phyloP scores from a whole-genome alignment of 2,888 invertebrate species.

The Andrena bucephala region DNA sequence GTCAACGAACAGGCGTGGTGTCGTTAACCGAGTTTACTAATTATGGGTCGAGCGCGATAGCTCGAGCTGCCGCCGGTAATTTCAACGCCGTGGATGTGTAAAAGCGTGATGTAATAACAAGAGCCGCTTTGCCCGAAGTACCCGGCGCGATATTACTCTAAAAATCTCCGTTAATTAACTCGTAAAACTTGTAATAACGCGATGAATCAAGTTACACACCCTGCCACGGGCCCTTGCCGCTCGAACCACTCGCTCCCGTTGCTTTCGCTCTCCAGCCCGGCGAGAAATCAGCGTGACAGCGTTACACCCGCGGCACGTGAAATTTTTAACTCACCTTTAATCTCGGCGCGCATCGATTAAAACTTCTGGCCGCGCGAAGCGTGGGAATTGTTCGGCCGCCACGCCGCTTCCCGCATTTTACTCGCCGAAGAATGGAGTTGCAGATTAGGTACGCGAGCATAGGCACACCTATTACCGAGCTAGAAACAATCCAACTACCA shows the following conservation, averaged over 20 bases:
- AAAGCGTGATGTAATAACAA: slow-evolving; percentile 68
- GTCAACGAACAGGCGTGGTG: slow-evolving; percentile 56
- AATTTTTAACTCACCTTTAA: slow-evolving; percentile 43
- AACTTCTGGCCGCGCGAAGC: slow-evolving; percentile 5
- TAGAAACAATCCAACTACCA: not conserved
- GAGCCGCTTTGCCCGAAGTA: slow-evolving; percentile 64
- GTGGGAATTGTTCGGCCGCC: slow-evolving; percentile 4
- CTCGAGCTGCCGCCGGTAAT: slow-evolving; percentile 60
- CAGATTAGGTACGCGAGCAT: not conserved
- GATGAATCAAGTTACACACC: slow-evolving; percentile 67
- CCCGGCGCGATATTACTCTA: slow-evolving; percentile 62
- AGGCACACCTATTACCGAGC: not conserved
- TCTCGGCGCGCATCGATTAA: slow-evolving; percentile 10
- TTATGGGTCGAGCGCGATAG: slow-evolving; percentile 69
- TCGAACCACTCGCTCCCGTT: not conserved
- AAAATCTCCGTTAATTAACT: slow-evolving; percentile 72
- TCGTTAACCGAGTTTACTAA: slow-evolving; percentile 74
- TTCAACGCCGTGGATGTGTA: slow-evolving; percentile 64
- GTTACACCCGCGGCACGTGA: slow-evolving; percentile 17
- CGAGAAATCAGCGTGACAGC: slow-evolving; percentile 29
- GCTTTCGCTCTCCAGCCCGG: not conserved
- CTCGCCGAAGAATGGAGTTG: not conserved
- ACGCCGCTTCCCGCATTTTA: not conserved
- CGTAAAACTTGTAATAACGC: slow-evolving; percentile 69
- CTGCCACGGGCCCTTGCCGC: slow-evolving; percentile 11